A percentile compares a stretch with the other conserved stretches of the same genome.
Evolutionary conservation across 2,113 vertebrate genomes (phyloP).

Genomic region (Stigmatopora argus): DNA sequence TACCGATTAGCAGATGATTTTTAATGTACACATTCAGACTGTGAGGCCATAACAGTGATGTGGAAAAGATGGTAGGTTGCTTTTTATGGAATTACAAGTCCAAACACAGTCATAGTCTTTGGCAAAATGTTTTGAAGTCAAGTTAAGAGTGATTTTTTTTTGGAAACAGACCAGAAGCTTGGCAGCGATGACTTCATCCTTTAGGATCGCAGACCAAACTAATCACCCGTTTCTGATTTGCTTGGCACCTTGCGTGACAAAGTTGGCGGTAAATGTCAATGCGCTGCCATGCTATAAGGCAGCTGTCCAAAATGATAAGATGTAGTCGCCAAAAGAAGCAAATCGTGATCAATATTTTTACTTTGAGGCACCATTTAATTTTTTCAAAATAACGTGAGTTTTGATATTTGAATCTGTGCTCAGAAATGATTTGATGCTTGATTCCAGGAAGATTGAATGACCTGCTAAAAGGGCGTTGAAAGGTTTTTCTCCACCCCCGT

Average conservation of each 20-base stretch:
- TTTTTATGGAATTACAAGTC: no score
- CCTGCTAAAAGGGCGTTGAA: constrained; percentile 61
- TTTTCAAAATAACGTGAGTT: not conserved
- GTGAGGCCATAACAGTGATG: no score
- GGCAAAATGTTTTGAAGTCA: no score
- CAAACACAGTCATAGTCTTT: no score
- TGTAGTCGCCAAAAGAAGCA: not conserved
- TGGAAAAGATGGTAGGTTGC: no score
- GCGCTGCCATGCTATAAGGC: not conserved
- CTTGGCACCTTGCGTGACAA: not conserved
- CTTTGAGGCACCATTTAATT: not conserved
- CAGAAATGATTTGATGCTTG: not conserved
- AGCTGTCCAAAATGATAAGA: not conserved
- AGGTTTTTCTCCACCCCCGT: constrained; percentile 63
- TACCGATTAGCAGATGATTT: no score
- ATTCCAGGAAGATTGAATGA: constrained; percentile 43
- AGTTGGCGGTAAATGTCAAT: not conserved
- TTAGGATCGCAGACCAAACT: not conserved
- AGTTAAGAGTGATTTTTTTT: no score
- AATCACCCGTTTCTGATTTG: not conserved
- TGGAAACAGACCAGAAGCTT: no score
- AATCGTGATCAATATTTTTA: not conserved
- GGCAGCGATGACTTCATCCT: no score
- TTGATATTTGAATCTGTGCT: not conserved
- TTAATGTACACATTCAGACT: no score